phyloP scores from a whole-genome alignment of 2,113 vertebrate species.

The Daboia siamensis region DNA sequence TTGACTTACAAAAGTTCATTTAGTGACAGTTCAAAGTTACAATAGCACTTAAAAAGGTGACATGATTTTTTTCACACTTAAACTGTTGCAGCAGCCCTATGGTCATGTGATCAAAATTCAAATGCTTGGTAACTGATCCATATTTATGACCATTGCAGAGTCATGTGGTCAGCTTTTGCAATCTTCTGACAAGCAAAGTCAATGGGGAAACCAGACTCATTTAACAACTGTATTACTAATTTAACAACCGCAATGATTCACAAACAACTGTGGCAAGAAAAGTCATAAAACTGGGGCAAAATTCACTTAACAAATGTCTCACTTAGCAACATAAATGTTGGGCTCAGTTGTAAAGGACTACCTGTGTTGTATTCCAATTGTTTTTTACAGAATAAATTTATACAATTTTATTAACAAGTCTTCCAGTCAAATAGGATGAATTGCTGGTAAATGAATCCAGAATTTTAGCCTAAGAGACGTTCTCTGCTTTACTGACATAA shows the following conservation, averaged over 20 bases:
- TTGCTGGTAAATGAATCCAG: background rate
- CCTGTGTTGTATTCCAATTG: slow-evolving; percentile 33
- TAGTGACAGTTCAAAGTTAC: background rate
- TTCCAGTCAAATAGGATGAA: background rate
- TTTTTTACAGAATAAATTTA: slow-evolving; percentile 8
- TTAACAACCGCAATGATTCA: background rate
- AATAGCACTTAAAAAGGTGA: background rate
- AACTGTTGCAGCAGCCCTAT: background rate
- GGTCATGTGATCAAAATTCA: background rate
- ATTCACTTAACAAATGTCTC: background rate
- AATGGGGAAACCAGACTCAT: background rate
- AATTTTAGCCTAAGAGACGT: background rate
- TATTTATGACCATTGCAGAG: background rate
- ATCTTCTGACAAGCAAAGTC: background rate
- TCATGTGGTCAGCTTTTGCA: background rate
- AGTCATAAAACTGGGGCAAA: background rate
- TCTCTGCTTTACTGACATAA: background rate
- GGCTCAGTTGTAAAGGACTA: background rate
- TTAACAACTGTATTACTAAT: background rate
- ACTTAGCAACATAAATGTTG: background rate
- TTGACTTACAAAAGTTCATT: background rate
- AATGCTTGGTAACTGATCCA: background rate
- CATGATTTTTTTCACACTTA: background rate
- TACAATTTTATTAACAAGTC: background rate
- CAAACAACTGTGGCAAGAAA: background rate